phyloP scores from a whole-genome alignment of 2,888 invertebrate species.

The Sialis lutaria region DNA sequence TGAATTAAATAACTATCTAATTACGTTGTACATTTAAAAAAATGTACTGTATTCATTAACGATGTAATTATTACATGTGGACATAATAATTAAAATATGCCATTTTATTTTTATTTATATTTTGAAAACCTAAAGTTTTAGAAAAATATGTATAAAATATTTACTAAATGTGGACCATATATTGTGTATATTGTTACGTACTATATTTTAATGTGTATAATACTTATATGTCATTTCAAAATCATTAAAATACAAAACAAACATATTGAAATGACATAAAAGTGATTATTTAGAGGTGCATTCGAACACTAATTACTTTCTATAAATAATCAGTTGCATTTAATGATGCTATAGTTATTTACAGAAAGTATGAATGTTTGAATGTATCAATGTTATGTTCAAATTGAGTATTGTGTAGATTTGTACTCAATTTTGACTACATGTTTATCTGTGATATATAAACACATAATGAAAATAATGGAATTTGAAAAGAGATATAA shows the following conservation, averaged over 20 bases:
- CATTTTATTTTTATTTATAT: neutral
- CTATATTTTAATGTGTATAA: neutral
- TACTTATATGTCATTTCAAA: neutral
- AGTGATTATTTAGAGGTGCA: neutral
- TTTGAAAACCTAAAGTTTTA: neutral
- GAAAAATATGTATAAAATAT: neutral
- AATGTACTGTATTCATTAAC: no score
- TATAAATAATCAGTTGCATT: no score
- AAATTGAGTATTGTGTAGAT: no score
- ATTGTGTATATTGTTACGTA: neutral
- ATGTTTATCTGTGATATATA: constrained; percentile 5
- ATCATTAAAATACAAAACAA: neutral
- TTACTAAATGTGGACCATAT: constrained; percentile 1
- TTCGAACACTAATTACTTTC: no score
- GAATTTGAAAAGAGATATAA: constrained; percentile 1
- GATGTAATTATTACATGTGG: no score
- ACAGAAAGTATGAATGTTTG: no score
- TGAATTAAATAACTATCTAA: no score
- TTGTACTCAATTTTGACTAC: neutral
- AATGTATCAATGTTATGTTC: no score
- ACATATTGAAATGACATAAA: neutral
- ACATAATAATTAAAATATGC: neutral
- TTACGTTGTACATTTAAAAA: no score
- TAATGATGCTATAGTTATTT: no score
- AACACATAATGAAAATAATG: constrained; percentile 3